A percentile compares a stretch with the other conserved stretches of the same genome.
phyloP scores from a whole-genome alignment of 2,797 vertebrate genomes.

The Amniataba percoides region DNA sequence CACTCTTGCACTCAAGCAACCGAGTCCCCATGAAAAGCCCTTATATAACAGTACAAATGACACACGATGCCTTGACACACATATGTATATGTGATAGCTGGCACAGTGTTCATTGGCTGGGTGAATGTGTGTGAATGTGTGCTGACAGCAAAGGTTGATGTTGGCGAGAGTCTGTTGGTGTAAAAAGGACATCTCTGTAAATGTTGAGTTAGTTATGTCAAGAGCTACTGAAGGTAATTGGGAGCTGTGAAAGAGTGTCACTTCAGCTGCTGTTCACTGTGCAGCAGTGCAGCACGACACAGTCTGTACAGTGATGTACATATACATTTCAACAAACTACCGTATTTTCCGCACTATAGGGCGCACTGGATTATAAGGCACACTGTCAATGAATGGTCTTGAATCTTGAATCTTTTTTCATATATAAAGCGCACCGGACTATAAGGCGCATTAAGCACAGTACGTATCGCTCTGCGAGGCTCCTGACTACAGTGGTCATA shows the following conservation, averaged over 20 bases:
- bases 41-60: constrained; percentile 62
- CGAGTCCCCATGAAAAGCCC: neutral
- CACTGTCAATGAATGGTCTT: too few species aligned
- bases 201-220: constrained; percentile 30
- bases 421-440: too few species aligned
- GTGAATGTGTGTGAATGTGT: neutral
- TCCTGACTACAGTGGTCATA: too few species aligned
- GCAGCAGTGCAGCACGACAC: neutral
- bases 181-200: constrained; percentile 39
- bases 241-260: neutral
- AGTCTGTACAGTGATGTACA: neutral
- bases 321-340: neutral
- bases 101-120: constrained; percentile 19
- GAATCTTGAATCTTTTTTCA: too few species aligned
- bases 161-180: constrained; percentile 8
- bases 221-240: neutral
- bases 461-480: too few species aligned
- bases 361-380: too few species aligned
- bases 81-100: constrained; percentile 30
- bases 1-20: constrained; percentile 25
- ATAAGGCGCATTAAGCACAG: too few species aligned
- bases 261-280: neutral
- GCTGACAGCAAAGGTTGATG: constrained; percentile 26
- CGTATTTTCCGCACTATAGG: too few species aligned
- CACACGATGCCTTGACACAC: constrained; percentile 50